Percentiles rank a stretch among this genome's conserved stretches.
Evolutionary conservation across 1,140 invertebrate genomes (phyloP).

Genomic region (Calosoma granatense): DNA sequence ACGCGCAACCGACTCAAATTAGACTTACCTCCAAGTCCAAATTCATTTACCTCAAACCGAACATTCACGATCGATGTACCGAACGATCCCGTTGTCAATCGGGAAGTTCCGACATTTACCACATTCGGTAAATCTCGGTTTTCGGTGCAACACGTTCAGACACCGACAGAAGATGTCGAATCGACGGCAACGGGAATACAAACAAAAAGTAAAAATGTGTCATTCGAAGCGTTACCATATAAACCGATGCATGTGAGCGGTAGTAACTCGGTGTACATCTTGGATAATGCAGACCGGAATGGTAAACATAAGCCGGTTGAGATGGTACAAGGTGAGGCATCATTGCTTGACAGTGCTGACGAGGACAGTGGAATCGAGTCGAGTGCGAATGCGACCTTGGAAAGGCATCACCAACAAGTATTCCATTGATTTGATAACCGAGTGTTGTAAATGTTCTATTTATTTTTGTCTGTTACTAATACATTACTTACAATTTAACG

Average conservation of each 20-base stretch:
- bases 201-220: slow-evolving; percentile 25
- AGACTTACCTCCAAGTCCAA: slow-evolving; percentile 49
- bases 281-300: background rate
- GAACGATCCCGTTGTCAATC: slow-evolving; percentile 21
- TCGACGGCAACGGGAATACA: background rate
- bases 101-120: slow-evolving; percentile 31
- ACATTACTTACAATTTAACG: too few relatives aligned
- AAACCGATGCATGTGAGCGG: slow-evolving; percentile 18
- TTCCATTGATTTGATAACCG: background rate
- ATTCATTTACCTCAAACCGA: slow-evolving; percentile 27
- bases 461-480: background rate
- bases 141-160: slow-evolving; percentile 33
- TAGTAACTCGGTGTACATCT: background rate
- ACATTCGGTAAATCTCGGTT: slow-evolving; percentile 33
- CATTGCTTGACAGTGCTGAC: slow-evolving; percentile 45
- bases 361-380: slow-evolving; percentile 49
- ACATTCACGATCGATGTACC: slow-evolving; percentile 18
- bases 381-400: slow-evolving; percentile 42
- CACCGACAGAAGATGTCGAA: slow-evolving; percentile 19
- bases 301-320: slow-evolving; percentile 20
- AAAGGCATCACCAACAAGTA: slow-evolving; percentile 25
- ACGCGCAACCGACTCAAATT: slow-evolving; percentile 60
- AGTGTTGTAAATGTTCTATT: too few relatives aligned
- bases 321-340: slow-evolving; percentile 42
- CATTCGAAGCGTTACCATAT: slow-evolving; percentile 32